Evolutionary conservation across 2,888 invertebrate genomes (phyloP).

Genomic region (Augochlorella aurata): DNA sequence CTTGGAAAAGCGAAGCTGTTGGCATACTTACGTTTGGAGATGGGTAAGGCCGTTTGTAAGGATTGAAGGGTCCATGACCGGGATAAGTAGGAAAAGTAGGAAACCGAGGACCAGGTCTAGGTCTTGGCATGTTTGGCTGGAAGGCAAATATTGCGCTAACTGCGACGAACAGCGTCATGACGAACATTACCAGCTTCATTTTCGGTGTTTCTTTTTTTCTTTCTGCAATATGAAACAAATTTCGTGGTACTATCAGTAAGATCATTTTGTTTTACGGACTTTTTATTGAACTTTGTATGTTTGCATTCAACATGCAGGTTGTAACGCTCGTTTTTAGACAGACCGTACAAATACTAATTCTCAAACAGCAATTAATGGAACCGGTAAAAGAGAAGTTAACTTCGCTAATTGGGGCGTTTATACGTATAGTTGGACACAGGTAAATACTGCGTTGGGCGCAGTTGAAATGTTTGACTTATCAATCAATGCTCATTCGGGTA

Average conservation of each 20-base stretch:
- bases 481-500: no score
- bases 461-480: no score
- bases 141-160: constrained; percentile 14
- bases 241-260: background rate
- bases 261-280: no score
- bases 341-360: no score
- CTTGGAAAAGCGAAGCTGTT: background rate
- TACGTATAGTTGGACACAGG: no score
- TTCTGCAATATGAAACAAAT: background rate
- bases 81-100: background rate
- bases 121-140: background rate
- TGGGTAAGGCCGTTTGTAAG: background rate
- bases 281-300: background rate
- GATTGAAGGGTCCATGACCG: background rate
- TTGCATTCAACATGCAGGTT: no score
- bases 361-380: no score
- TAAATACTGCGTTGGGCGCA: no score
- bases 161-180: background rate
- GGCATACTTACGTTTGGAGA: background rate
- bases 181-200: background rate
- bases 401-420: no score
- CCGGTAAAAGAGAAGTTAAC: no score
- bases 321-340: no score
- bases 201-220: background rate
- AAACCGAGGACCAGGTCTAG: background rate